phyloP scores from a whole-genome alignment of 1,140 invertebrate genomes.

The Drosophila tropicalis region DNA sequence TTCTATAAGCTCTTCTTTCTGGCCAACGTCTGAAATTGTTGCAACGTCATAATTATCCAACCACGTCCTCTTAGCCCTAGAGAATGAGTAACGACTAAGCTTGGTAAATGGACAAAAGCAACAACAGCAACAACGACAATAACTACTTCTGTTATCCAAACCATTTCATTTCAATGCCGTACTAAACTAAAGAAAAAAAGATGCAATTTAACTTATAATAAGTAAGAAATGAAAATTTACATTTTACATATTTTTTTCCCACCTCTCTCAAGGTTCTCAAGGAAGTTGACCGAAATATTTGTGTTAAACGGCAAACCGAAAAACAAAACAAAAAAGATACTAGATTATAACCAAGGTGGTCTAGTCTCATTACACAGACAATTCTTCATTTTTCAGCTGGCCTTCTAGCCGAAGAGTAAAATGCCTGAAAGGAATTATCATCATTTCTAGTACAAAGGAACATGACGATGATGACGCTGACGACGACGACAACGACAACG shows the following conservation, averaged over 20 bases:
- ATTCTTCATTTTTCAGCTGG: conserved; percentile 43
- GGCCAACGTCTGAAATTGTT: conserved; percentile 64
- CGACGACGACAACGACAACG: conserved; percentile 5
- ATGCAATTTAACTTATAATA: background rate
- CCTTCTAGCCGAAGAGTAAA: conserved; percentile 34
- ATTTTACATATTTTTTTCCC: conserved; percentile 47
- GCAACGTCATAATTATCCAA: conserved; percentile 80
- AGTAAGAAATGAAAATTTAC: conserved; percentile 48
- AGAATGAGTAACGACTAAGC: conserved; percentile 76
- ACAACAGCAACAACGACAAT: conserved; percentile 26
- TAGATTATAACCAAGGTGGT: conserved; percentile 50
- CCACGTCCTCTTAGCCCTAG: conserved; percentile 64
- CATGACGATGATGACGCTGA: conserved; percentile 11
- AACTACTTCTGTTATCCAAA: conserved; percentile 40
- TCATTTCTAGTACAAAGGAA: conserved; percentile 40
- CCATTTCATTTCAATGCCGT: conserved; percentile 18
- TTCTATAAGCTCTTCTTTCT: conserved; percentile 52
- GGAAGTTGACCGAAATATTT: background rate
- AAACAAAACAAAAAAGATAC: conserved; percentile 21
- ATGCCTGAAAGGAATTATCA: conserved; percentile 73
- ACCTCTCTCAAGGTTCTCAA: conserved; percentile 26
- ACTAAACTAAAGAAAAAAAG: conserved; percentile 21
- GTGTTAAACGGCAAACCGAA: background rate
- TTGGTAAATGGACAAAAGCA: conserved; percentile 63
- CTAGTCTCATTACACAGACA: conserved; percentile 40